Conservation (phyloP, 1,140 invertebrate genomes). For the Philotrypesis tridentata region DNA sequence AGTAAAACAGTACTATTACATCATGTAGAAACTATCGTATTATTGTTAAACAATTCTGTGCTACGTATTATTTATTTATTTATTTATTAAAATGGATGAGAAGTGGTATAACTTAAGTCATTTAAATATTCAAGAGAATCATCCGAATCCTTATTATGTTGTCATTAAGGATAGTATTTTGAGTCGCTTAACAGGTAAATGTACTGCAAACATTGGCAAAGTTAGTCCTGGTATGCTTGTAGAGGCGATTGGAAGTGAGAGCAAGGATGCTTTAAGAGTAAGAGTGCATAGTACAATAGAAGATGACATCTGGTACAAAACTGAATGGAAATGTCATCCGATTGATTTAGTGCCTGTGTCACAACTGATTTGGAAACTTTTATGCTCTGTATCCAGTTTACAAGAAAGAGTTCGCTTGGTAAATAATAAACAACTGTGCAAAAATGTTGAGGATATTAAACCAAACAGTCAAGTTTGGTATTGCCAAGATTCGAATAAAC, state of each 20-base stretch:
- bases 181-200: constrained; percentile 57
- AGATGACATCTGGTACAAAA: constrained; percentile 60
- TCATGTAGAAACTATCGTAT: neutral
- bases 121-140: constrained; percentile 25
- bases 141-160: constrained; percentile 54
- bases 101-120: constrained; percentile 1
- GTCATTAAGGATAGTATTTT: constrained; percentile 59
- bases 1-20: neutral
- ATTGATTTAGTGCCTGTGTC: constrained; percentile 63
- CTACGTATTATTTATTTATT: constrained; percentile 58
- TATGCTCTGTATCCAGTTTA: constrained; percentile 71
- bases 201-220: constrained; percentile 57
- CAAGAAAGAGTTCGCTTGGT: constrained; percentile 73
- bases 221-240: constrained; percentile 62
- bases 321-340: constrained; percentile 65
- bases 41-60: neutral
- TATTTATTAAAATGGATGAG: constrained; percentile 40
- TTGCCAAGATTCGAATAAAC: constrained; percentile 43
- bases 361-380: constrained; percentile 71
- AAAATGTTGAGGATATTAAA: constrained; percentile 67
- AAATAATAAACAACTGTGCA: constrained; percentile 68
- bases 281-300: constrained; percentile 50
- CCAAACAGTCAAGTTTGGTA: constrained; percentile 63
- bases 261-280: constrained; percentile 54
- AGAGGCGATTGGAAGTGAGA: constrained; percentile 56